Base-by-base conservation (phyloP, 1,140 invertebrate species). In the Tetranychus urticae region DNA sequence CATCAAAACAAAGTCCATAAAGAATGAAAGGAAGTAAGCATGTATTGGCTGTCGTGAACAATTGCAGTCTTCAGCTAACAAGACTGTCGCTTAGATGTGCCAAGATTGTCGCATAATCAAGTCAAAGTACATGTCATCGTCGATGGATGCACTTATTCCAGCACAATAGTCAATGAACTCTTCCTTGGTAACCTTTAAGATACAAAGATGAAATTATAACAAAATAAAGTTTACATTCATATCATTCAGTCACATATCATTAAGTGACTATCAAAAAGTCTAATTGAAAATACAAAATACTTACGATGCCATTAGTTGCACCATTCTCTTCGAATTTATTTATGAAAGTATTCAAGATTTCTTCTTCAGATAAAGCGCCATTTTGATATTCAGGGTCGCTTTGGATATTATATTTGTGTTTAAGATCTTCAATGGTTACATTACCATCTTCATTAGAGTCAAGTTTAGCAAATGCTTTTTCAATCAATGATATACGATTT, bases 81-180 rank as follows among this genome's bases (percentile, higher is more conserved):
- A 23, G 23, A 23, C 23, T 23, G 23, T 23, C 23, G 23, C 39
- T 81, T 80, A 88, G 65, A 92, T 75, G 71, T 86, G 86, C 73
- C 86, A 94, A n/a, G 86, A 81, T 68, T 86, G 84, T 62, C 90
- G 78, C 80, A 94, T 92, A 85, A 94, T 90, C 47, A 94, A 74
- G 73, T 94, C 89, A 68, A 96, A 96, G 69, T 90, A 94, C 42
- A 81, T 81, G 70, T 94, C 90, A 64, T 88, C 83, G 71, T 96
- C 90, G 52, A 94, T 88, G 1, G 88, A 90, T 10, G 88, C 85
- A 71, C 88, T 92, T 45, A 97, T 85, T 1, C 82, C 88, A 56
- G 85, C 79, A 72, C 94, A 94, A 70, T 94, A 96, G 71, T 93
- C 89, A 69, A 86, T 75, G 68, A 94, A 96, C 74, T 96, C 91